A percentile compares a stretch with the other conserved stretches of the same genome.
Evolutionary conservation across 23 tunicate genomes (phyloP).

Genomic region (Halocynthia aurantium): DNA sequence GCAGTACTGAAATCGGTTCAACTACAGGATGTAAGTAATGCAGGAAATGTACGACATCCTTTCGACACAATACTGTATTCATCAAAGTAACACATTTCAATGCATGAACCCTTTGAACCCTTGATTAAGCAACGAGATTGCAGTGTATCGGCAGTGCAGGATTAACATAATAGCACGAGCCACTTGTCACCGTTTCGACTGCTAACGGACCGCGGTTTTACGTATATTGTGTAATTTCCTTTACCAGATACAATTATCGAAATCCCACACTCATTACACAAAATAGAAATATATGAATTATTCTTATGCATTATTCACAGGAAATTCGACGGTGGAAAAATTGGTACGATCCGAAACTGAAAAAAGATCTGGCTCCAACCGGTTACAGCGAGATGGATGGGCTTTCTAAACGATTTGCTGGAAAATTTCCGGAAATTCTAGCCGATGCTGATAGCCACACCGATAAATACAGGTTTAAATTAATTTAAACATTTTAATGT

Average conservation of each 20-base stretch:
- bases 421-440: slow-evolving; percentile 9
- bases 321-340: slow-evolving; percentile 11
- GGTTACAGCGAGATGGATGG: neutral
- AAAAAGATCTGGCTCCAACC: neutral
- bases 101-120: neutral
- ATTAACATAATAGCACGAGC: no score
- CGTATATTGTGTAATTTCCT: no score
- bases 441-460: neutral
- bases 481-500: neutral
- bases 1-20: no score
- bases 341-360: slow-evolving; percentile 1
- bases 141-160: no score
- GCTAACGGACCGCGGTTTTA: no score
- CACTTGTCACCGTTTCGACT: no score
- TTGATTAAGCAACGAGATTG: no score
- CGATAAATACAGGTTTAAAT: neutral
- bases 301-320: neutral
- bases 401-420: neutral
- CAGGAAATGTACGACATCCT: neutral
- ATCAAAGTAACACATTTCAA: neutral
- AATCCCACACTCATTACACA: no score
- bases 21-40: no score
- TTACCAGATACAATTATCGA: no score
- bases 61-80: neutral
- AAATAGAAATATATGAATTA: no score